phyloP scores from a whole-genome alignment of 2,797 vertebrate species.

The Urosaurus nigricauda region DNA sequence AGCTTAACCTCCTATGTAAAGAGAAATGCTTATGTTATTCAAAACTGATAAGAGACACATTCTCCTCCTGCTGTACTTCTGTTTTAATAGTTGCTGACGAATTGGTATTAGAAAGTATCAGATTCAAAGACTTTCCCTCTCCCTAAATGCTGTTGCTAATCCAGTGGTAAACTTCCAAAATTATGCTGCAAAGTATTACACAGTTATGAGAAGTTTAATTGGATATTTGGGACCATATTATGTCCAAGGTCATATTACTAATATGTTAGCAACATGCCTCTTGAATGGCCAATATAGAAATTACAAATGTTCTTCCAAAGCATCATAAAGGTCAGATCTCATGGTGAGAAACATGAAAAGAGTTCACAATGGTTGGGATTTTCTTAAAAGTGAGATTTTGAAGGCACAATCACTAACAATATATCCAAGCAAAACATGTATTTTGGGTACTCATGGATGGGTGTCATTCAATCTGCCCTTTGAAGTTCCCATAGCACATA shows the following conservation, averaged over 20 bases:
- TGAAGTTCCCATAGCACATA: too few species aligned
- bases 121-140: conserved; percentile 53
- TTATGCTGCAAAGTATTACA: conserved; percentile 42
- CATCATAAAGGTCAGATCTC: conserved; percentile 12
- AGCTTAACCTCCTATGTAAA: conserved; percentile 66
- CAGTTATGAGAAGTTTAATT: conserved; percentile 36
- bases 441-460: too few species aligned
- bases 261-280: conserved; percentile 52
- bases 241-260: conserved; percentile 22
- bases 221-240: conserved; percentile 20
- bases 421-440: too few species aligned
- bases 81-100: conserved; percentile 60
- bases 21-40: conserved; percentile 60
- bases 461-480: too few species aligned
- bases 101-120: conserved; percentile 56
- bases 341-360: background rate
- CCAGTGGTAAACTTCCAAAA: conserved; percentile 60
- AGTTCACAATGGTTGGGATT: background rate
- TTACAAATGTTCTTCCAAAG: conserved; percentile 51
- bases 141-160: conserved; percentile 63
- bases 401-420: too few species aligned
- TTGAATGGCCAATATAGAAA: conserved; percentile 39
- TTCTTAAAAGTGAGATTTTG: too few species aligned
- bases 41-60: conserved; percentile 69
- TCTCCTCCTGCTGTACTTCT: conserved; percentile 46